These are phyloP conservation scores for Cephus runcator DNA, from an alignment of 2,888 invertebrate genomes.

Conservation along the genomic window DNA sequence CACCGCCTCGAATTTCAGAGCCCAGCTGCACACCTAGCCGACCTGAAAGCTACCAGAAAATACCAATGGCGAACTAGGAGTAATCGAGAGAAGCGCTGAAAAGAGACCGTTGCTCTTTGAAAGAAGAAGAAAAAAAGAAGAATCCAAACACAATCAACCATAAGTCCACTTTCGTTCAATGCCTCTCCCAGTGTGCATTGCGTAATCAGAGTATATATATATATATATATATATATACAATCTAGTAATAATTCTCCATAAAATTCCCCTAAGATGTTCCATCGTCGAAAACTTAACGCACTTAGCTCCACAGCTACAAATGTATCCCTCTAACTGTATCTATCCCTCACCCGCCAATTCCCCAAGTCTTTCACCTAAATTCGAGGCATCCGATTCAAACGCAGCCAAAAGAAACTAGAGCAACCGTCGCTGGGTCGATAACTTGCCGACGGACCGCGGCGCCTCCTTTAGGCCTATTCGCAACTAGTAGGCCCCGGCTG, in stretches of 20 bases:
- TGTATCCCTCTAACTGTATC: too few species aligned
- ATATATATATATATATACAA: neutral
- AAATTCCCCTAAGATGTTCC: neutral
- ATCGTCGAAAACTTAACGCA: too few species aligned
- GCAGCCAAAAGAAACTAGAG: neutral
- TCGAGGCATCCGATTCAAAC: neutral
- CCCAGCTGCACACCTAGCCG: neutral
- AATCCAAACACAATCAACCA: neutral
- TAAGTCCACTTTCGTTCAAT: neutral
- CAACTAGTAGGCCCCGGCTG: neutral
- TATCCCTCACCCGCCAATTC: too few species aligned
- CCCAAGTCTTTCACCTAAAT: neutral
- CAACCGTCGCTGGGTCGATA: neutral
- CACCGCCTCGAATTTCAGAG: neutral
- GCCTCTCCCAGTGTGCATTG: neutral
- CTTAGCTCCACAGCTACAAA: too few species aligned
- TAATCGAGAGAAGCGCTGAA: neutral
- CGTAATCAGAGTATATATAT: neutral
- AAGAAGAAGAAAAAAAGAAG: too few species aligned
- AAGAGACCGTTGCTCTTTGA: too few species aligned
- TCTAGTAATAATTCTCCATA: neutral
- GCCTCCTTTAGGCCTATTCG: neutral
- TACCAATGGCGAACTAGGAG: neutral
- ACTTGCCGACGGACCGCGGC: neutral
- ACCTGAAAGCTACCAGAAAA: neutral